A percentile compares a stretch with the other conserved stretches of the same genome.
Evolutionary conservation across 2,113 vertebrate genomes (phyloP).

Genomic region (Acrocephalus arundinaceus): DNA sequence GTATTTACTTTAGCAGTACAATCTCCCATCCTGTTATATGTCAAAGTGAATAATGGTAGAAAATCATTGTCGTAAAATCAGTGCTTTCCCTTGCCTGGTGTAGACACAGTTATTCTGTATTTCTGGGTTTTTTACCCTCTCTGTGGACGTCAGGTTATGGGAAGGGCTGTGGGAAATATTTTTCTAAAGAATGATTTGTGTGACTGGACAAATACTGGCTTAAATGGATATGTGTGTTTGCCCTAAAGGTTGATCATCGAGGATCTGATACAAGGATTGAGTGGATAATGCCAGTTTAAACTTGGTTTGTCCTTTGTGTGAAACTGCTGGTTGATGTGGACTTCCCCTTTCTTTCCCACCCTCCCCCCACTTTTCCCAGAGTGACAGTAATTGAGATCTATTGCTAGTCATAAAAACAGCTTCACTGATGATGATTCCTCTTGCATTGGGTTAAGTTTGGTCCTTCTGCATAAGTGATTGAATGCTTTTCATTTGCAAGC

Average conservation of each 20-base stretch:
- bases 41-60: constrained; percentile 38
- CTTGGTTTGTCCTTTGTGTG: constrained; percentile 46
- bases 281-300: constrained; percentile 37
- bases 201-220: constrained; percentile 53
- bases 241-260: constrained; percentile 1
- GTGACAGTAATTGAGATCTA: background rate
- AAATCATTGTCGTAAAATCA: constrained; percentile 22
- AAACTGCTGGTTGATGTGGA: background rate
- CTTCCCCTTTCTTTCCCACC: constrained; percentile 47
- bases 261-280: constrained; percentile 46
- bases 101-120: background rate
- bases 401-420: background rate
- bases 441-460: background rate
- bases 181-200: constrained; percentile 53
- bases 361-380: constrained; percentile 25
- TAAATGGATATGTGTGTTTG: constrained; percentile 34
- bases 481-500: background rate
- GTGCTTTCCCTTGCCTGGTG: constrained; percentile 12
- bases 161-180: constrained; percentile 61
- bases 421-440: background rate
- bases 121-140: constrained; percentile 47
- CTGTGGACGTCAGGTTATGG: constrained; percentile 44
- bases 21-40: constrained; percentile 9
- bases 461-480: background rate
- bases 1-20: constrained; percentile 44